Evolutionary conservation across 2,113 vertebrate species (phyloP).

Genomic region (Gopherus flavomarginatus): DNA sequence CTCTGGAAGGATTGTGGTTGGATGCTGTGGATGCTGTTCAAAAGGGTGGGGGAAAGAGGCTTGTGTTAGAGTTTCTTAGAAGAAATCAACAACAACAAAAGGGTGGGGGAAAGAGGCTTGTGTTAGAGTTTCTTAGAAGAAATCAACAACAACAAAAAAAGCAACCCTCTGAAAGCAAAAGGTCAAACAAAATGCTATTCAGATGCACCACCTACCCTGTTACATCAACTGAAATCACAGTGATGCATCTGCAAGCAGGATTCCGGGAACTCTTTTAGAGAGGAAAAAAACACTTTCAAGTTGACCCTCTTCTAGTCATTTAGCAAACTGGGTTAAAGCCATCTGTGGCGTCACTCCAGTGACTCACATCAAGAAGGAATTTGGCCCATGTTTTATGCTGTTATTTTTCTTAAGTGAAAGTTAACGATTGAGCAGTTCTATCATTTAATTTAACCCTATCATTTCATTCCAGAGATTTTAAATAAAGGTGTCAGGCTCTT

Average conservation of each 20-base stretch:
- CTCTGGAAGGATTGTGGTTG: slow-evolving; percentile 51
- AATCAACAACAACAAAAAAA: neutral
- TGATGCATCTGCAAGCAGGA: neutral
- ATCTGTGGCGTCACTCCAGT: slow-evolving; percentile 51
- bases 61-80: slow-evolving; percentile 31
- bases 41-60: neutral
- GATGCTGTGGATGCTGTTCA: slow-evolving; percentile 47
- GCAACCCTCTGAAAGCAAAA: neutral
- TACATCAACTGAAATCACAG: neutral
- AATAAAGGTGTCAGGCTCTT: neutral
- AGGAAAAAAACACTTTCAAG: neutral
- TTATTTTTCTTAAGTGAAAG: slow-evolving; percentile 22
- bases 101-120: neutral
- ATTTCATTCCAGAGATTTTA: slow-evolving; percentile 12
- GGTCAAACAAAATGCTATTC: slow-evolving; percentile 44
- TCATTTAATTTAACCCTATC: slow-evolving; percentile 22
- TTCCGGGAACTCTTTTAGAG: slow-evolving; percentile 42
- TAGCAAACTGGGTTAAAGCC: slow-evolving; percentile 5
- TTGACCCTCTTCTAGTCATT: neutral
- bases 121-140: slow-evolving; percentile 39
- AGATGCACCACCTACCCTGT: neutral
- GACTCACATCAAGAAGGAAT: slow-evolving; percentile 42
- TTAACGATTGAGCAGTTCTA: neutral
- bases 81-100: slow-evolving; percentile 20
- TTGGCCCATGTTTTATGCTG: neutral